Conservation (phyloP, 2,888 invertebrate species). For the Drosophila suboccidentalis region DNA sequence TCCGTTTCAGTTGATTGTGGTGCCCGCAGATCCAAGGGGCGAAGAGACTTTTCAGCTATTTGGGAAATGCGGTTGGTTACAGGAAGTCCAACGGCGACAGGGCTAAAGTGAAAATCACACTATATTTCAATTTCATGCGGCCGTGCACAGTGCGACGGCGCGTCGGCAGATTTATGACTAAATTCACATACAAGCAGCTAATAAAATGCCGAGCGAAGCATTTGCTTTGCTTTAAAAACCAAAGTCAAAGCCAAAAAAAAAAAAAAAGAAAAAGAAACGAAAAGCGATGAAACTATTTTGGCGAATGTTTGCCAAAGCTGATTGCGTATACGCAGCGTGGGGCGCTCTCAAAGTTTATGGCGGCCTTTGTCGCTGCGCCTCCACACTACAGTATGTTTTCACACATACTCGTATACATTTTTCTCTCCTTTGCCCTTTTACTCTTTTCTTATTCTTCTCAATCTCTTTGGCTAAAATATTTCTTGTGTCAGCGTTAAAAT, state of each 20-base stretch:
- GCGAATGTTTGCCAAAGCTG: conserved; percentile 74
- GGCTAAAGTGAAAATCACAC: conserved; percentile 79
- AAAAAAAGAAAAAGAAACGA: conserved; percentile 21
- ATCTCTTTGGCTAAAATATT: conserved; percentile 68
- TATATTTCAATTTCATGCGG: conserved; percentile 81
- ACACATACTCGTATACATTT: neutral
- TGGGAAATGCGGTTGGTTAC: conserved; percentile 5
- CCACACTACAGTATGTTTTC: conserved; percentile 8
- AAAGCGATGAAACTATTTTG: conserved; percentile 64
- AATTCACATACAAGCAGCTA: conserved; percentile 78
- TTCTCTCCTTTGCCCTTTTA: conserved; percentile 5
- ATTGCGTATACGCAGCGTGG: conserved; percentile 78
- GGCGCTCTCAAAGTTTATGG: conserved; percentile 66
- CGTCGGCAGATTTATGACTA: conserved; percentile 76
- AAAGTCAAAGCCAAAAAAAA: conserved; percentile 7
- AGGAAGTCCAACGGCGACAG: conserved; percentile 9
- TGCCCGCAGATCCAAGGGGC: neutral
- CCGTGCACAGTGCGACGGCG: conserved; percentile 72
- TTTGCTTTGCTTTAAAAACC: conserved; percentile 63
- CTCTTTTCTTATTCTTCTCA: conserved; percentile 14
- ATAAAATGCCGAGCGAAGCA: conserved; percentile 78
- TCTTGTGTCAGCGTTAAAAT: conserved; percentile 79
- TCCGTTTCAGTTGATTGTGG: conserved; percentile 51
- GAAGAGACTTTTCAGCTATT: neutral
- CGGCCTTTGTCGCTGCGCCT: conserved; percentile 54